Conservation (phyloP, 2,113 vertebrate genomes). For the Elachura formosa region DNA sequence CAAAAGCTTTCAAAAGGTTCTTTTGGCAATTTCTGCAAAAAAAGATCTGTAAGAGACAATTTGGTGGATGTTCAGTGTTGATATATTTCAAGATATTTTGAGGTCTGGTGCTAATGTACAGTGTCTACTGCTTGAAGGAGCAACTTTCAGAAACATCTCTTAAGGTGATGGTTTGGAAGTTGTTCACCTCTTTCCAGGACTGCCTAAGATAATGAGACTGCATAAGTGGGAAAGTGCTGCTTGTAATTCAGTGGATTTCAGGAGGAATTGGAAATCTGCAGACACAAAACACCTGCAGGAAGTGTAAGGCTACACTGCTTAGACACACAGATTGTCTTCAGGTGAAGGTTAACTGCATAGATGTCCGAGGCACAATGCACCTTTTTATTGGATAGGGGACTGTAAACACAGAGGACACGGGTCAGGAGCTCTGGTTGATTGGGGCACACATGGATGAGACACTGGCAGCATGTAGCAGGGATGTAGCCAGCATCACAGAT, state of each 20-base stretch:
- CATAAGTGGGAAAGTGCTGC: not conserved
- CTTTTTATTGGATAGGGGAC: not conserved
- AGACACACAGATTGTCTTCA: not conserved
- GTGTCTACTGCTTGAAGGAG: not conserved
- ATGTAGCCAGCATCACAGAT: not conserved
- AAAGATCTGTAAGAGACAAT: not conserved
- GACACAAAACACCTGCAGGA: not conserved
- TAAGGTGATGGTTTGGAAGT: too few relatives aligned
- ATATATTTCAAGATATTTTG: not conserved
- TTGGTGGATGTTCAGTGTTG: not conserved
- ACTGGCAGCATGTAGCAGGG: not conserved
- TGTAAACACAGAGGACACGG: not conserved
- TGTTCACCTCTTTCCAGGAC: not conserved
- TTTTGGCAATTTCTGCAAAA: not conserved
- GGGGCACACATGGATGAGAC: not conserved
- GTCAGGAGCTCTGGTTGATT: not conserved
- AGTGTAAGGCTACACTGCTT: not conserved
- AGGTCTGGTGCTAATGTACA: not conserved
- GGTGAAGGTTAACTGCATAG: not conserved
- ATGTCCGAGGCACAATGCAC: not conserved
- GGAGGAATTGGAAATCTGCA: not conserved
- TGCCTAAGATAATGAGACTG: not conserved
- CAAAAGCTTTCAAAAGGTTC: not conserved
- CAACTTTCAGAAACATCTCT: not conserved
- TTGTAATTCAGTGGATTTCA: not conserved